Percentiles rank a stretch among this genome's conserved stretches.
Conservation (phyloP, 1,140 invertebrate species). For the Psix sp. region DNA sequence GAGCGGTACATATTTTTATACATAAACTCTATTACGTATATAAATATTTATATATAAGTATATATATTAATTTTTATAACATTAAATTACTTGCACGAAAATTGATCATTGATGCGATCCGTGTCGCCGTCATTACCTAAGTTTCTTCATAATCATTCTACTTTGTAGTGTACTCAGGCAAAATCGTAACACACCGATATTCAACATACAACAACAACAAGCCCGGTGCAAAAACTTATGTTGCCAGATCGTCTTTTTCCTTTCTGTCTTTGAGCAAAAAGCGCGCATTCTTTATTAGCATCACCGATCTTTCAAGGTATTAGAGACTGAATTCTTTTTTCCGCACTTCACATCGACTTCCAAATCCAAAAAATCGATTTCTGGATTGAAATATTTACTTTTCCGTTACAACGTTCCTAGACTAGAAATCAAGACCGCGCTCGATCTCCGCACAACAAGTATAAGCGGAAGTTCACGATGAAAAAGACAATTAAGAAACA, state of each 20-base stretch:
- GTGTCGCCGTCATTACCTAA: background rate
- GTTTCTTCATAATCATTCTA: background rate
- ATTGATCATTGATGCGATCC: background rate
- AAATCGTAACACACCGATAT: background rate
- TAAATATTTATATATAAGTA: conserved; percentile 4
- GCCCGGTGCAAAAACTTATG: background rate
- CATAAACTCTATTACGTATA: too few relatives aligned
- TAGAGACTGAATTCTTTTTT: too few relatives aligned
- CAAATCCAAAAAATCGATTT: background rate
- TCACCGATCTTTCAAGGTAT: conserved; percentile 4
- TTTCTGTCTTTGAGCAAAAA: conserved; percentile 24
- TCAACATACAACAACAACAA: background rate
- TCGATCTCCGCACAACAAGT: conserved; percentile 16
- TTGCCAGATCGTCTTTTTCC: conserved; percentile 21
- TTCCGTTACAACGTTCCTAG: conserved; percentile 29
- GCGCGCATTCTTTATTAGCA: conserved; percentile 5
- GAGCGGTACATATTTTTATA: background rate
- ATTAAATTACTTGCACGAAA: background rate
- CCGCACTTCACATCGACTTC: background rate
- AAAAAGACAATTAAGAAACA: conserved; percentile 9
- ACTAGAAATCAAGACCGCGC: conserved; percentile 45
- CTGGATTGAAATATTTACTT: background rate
- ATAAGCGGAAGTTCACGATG: conserved; percentile 12
- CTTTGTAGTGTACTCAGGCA: background rate
- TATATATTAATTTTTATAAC: conserved; percentile 10